phyloP scores from a whole-genome alignment of 2,113 vertebrate genomes.

The Narcine bancroftii region DNA sequence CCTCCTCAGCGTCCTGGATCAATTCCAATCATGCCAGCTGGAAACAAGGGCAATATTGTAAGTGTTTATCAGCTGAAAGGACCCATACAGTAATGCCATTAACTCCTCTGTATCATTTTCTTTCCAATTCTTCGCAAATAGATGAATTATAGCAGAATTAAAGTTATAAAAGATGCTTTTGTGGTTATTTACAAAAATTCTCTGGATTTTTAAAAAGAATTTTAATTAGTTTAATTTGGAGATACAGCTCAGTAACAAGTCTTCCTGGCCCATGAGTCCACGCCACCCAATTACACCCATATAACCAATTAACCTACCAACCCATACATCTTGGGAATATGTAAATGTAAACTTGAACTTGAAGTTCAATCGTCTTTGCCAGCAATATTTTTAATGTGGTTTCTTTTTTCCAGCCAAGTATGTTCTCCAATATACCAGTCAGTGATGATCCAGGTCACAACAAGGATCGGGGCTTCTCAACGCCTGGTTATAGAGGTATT shows the following conservation, averaged over 20 bases:
- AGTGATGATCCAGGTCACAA: background rate
- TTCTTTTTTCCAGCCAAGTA: background rate
- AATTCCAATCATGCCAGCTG: constrained; percentile 42
- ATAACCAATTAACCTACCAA: too few species aligned
- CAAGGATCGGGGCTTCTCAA: constrained; percentile 4
- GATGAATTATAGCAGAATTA: background rate
- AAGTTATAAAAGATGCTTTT: too few species aligned
- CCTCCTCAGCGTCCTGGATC: constrained; percentile 60
- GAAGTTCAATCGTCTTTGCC: background rate
- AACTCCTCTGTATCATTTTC: background rate
- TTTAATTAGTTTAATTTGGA: too few species aligned
- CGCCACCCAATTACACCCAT: too few species aligned
- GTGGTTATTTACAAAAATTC: too few species aligned
- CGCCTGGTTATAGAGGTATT: background rate
- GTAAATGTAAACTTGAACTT: too few species aligned
- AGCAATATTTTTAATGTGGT: background rate
- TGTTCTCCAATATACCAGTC: constrained; percentile 23
- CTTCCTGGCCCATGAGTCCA: too few species aligned
- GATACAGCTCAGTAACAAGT: too few species aligned
- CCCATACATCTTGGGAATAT: too few species aligned
- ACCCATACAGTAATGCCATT: too few species aligned
- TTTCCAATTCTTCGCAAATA: background rate
- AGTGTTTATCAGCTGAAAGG: constrained; percentile 38
- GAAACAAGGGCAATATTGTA: constrained; percentile 50
- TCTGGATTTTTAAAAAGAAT: too few species aligned